Percentiles rank a stretch among this genome's conserved stretches.
Evolutionary conservation across 2,888 invertebrate species (phyloP).

Genomic region (Acronicta aceris): DNA sequence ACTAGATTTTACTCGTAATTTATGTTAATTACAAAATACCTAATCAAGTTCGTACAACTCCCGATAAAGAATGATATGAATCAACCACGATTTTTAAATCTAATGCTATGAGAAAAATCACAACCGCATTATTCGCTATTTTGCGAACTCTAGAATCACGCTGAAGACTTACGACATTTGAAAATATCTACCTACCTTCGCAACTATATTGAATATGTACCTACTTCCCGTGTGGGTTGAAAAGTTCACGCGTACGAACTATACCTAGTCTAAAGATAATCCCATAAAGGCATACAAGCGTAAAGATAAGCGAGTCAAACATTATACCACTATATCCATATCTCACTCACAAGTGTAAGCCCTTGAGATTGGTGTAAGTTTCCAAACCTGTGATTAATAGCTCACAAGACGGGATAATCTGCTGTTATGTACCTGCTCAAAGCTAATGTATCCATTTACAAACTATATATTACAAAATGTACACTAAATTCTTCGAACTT

Average conservation of each 20-base stretch:
- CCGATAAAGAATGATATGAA: no score
- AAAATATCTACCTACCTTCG: no score
- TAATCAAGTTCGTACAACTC: no score
- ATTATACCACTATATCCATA: constrained; percentile 20
- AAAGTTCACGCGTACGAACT: not conserved
- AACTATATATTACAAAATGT: constrained; percentile 49
- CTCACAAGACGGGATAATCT: constrained; percentile 65
- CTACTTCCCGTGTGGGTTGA: not conserved
- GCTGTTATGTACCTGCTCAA: constrained; percentile 39
- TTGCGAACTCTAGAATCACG: no score
- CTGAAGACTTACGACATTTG: no score
- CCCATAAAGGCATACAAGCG: not conserved
- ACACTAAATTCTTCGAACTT: constrained; percentile 12
- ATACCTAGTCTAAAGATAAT: not conserved
- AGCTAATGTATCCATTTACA: constrained; percentile 49
- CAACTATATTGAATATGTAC: no score
- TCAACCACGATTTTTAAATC: no score
- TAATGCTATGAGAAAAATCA: no score
- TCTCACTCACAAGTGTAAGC: constrained; percentile 33
- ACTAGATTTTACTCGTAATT: no score
- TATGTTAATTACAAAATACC: no score
- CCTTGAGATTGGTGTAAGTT: constrained; percentile 65
- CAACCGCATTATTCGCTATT: no score
- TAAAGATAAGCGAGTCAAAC: constrained; percentile 25
- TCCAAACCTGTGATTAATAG: constrained; percentile 74